Evolutionary conservation across 2,797 vertebrate species (phyloP).

Genomic region (Ibycter americanus): DNA sequence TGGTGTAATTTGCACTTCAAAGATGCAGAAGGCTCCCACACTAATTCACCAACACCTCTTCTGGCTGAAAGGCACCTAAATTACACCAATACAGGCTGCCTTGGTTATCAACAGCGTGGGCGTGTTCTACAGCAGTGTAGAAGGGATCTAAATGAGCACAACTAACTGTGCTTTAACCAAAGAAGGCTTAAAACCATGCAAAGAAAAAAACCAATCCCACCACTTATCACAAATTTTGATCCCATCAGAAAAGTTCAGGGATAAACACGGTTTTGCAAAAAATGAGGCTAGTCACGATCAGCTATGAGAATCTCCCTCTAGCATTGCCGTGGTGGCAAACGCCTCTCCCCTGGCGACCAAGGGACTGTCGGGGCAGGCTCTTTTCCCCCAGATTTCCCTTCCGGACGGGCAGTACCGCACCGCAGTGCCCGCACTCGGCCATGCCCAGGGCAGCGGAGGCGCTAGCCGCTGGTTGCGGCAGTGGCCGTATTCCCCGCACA

Average conservation of each 20-base stretch:
- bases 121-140: fast-evolving
- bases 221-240: neutral
- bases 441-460: neutral
- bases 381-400: too few species aligned
- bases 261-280: neutral
- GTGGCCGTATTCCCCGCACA: fast-evolving
- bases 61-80: neutral
- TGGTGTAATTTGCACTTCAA: neutral
- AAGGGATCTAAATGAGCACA: neutral
- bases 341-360: too few species aligned
- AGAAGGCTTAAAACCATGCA: fast-evolving
- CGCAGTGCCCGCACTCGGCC: neutral
- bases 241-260: neutral
- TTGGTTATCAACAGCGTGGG: neutral
- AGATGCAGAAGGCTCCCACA: fast-evolving
- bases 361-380: neutral
- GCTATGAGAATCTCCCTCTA: neutral
- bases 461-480: neutral
- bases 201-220: fast-evolving
- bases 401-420: neutral
- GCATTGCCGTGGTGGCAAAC: fast-evolving
- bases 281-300: fast-evolving
- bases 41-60: too few species aligned
- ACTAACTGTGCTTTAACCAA: neutral
- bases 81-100: fast-evolving